Conservation (phyloP, 2,797 vertebrate genomes). For the Steatocranus sp. region DNA sequence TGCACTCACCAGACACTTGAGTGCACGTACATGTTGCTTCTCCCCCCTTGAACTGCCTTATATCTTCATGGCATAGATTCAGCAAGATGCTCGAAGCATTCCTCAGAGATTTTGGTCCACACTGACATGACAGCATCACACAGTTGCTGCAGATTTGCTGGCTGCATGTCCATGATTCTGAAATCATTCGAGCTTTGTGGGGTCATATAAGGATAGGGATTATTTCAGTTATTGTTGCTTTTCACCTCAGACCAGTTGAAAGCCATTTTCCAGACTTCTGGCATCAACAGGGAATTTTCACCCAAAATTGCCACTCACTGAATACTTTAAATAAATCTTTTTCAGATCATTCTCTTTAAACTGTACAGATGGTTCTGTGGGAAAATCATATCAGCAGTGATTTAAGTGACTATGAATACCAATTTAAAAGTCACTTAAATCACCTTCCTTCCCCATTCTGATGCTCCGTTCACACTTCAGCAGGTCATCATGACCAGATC, state of each 20-base stretch:
- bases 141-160: not conserved
- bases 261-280: not conserved
- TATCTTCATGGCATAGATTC: not conserved
- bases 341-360: not conserved
- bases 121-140: not conserved
- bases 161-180: not conserved
- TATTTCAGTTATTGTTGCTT: not conserved
- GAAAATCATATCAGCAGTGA: not conserved
- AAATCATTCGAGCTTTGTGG: not conserved
- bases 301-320: not conserved
- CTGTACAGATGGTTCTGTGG: not conserved
- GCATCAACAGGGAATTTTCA: not conserved
- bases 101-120: not conserved
- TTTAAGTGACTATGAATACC: not conserved
- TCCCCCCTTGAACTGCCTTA: not conserved
- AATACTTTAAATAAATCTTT: not conserved
- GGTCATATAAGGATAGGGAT: not conserved
- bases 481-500: rapidly evolving
- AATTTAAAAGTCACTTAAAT: not conserved
- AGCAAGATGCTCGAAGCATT: not conserved
- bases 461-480: not conserved
- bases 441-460: not conserved
- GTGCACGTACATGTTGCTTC: not conserved
- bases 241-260: not conserved
- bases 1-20: not conserved